These are phyloP conservation scores for Cotesia vestalis DNA, from an alignment of 1,140 invertebrate species.

Conservation along the genomic window DNA sequence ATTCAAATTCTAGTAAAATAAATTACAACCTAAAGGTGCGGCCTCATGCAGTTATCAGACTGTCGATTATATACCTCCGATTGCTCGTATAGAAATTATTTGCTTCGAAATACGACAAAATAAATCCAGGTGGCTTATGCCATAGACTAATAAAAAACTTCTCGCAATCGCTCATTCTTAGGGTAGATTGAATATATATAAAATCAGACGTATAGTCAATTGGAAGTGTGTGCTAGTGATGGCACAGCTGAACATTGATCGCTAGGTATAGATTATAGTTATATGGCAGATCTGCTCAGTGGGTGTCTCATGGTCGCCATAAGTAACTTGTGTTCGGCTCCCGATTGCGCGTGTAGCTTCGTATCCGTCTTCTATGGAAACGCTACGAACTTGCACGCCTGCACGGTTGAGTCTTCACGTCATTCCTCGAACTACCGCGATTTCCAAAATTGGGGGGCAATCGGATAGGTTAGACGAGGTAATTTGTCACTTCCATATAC, in stretches of 20 bases:
- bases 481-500: slow-evolving; percentile 70
- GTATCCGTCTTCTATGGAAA: slow-evolving; percentile 46
- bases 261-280: slow-evolving; percentile 62
- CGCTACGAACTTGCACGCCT: slow-evolving; percentile 57
- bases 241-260: slow-evolving; percentile 75
- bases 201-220: accelerated
- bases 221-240: slow-evolving; percentile 73
- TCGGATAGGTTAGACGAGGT: slow-evolving; percentile 69
- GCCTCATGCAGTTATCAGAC: no score
- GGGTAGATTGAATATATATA: background rate
- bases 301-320: slow-evolving; percentile 70
- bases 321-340: slow-evolving; percentile 68
- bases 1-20: no score
- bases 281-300: slow-evolving; percentile 73
- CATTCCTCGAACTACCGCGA: slow-evolving; percentile 72
- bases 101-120: no score
- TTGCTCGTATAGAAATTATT: no score
- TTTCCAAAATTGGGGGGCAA: slow-evolving; percentile 70
- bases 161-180: background rate
- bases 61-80: no score
- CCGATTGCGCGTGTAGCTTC: slow-evolving; percentile 62
- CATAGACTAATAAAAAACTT: background rate
- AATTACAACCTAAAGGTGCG: no score
- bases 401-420: slow-evolving; percentile 68
- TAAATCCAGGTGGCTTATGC: no score